phyloP scores from a whole-genome alignment of 2,113 vertebrate species.

The Orycteropus afer region DNA sequence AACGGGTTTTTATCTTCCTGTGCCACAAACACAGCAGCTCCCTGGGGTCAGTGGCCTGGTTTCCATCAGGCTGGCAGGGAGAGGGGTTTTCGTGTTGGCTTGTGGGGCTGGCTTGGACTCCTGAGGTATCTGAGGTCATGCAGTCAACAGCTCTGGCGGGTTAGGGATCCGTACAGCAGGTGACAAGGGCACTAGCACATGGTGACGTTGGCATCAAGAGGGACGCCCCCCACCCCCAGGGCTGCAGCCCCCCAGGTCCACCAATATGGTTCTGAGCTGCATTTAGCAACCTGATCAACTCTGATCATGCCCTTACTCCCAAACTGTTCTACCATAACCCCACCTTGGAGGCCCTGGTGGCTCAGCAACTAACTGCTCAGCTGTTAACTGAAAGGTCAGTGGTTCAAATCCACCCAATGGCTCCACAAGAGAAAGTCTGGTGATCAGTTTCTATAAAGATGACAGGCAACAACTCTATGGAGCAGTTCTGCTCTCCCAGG shows the following conservation, averaged over 20 bases:
- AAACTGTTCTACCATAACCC: fast-evolving
- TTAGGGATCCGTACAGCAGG: neutral
- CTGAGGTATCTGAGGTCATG: too few species aligned
- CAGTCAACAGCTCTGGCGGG: neutral
- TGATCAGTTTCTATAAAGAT: too few species aligned
- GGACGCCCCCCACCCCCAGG: too few species aligned
- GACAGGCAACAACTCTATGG: too few species aligned
- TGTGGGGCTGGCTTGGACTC: neutral
- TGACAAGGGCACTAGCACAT: neutral
- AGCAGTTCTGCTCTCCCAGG: too few species aligned
- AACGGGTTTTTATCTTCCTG: too few species aligned
- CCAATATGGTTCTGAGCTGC: neutral
- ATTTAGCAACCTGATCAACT: neutral
- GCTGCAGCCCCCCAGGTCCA: neutral
- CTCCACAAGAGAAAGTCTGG: too few species aligned
- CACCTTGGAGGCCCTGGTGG: too few species aligned
- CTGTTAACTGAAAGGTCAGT: too few species aligned
- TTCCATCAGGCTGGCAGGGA: neutral
- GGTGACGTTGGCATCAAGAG: neutral
- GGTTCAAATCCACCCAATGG: too few species aligned
- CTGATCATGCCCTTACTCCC: neutral
- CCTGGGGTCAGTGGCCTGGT: neutral
- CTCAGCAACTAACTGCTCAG: too few species aligned
- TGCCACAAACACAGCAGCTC: neutral
- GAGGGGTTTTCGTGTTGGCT: neutral